Evolutionary conservation across 2,797 vertebrate genomes (phyloP), one percentile per base, ranked within the genome.

Genomic region (Phylloscopus collybita): DNA sequence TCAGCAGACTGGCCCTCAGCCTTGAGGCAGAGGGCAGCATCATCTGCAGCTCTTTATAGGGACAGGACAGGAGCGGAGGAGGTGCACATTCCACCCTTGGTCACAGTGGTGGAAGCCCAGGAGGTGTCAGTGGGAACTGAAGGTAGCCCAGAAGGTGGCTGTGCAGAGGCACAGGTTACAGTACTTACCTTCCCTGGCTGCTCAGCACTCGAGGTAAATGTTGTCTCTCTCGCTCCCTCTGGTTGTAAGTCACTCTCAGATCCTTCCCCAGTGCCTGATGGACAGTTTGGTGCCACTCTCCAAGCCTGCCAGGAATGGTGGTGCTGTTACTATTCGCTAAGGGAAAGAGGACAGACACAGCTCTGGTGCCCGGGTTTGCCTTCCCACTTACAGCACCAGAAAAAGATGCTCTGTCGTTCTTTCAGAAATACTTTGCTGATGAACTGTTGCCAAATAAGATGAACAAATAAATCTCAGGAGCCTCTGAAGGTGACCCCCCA

Each of bases 101-200:
- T 20, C 3, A 0, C 54, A 16, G 27, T 18, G 17, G 17, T 81
- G 36, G 78, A 59, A 89, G 53, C 44, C 72, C 44, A n/a, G 75
- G 88, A 71, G 27, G 23, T 23, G 26, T 56, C 84, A 79, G 26
- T 8, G 57, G 38, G 78, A 89, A 40, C 51, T 29, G 49, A 45
- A 34, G 0, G 0, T 4, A 45, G 83, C 54, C 72, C 23, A 65
- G 65, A 70, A 61, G 59, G 74, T 80, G 2, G 0, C 66, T 78
- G 47, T 36, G 67, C 69, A 82, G 40, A 85, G 80, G 27, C 57
- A 83, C 73, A 83, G 79, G 61, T 60, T 13, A 49, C 45, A 42
- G 75, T 21, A 14, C 25, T 83, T 59, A 17, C 13, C 54, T 69
- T 57, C 61, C 32, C 26, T 81, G 72, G 45, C 40, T 67, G 79